Percentiles rank a stretch among this genome's conserved stretches.
phyloP scores from a whole-genome alignment of 2,888 invertebrate genomes.

The Aphidoletes aphidimyza region DNA sequence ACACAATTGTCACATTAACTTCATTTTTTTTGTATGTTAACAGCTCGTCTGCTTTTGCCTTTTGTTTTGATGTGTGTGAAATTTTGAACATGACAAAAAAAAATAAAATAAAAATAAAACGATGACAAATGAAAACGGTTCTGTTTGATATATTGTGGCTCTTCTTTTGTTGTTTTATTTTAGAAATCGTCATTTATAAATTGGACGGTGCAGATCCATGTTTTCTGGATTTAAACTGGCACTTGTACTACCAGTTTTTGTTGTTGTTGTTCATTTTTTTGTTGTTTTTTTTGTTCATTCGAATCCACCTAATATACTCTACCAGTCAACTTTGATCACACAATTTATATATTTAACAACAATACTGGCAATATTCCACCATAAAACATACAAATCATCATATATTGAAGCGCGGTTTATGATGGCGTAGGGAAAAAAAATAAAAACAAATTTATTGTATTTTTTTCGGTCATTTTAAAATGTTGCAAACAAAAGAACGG shows the following conservation, averaged over 20 bases:
- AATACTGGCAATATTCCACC: background rate
- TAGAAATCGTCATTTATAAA: background rate
- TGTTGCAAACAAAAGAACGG: background rate
- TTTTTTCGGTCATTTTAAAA: background rate
- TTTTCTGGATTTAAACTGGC: background rate
- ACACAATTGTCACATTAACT: conserved; percentile 14
- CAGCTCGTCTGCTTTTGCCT: background rate
- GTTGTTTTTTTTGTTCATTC: no score
- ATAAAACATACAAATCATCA: background rate
- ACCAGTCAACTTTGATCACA: background rate
- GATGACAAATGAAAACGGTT: background rate
- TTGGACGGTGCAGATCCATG: background rate
- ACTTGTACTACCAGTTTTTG: conserved; percentile 1
- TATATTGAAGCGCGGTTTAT: no score
- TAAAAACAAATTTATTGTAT: background rate
- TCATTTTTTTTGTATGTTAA: background rate
- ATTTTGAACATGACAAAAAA: background rate
- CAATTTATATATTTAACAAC: background rate
- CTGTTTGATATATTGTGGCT: background rate
- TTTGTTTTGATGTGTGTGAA: background rate
- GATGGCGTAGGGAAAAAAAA: background rate
- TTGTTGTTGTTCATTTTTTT: background rate
- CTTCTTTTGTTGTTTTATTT: background rate
- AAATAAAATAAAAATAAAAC: no score
- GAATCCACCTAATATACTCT: background rate